Conservation (phyloP, 2,888 invertebrate species). For the Ctenicera cuprea region DNA sequence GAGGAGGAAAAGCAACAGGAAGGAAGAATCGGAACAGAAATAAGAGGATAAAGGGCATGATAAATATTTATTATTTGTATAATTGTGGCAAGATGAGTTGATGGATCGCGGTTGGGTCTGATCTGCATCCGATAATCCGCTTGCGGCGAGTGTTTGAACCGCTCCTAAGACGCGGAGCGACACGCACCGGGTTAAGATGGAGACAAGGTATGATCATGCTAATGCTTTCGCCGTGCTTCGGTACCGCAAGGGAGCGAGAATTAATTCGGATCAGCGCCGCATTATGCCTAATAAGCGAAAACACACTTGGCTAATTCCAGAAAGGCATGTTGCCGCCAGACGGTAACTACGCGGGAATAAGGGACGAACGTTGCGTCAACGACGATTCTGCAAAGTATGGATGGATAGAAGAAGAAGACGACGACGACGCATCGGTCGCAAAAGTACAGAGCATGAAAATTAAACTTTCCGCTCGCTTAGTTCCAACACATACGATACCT, state of each 20-base stretch:
- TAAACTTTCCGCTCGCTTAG: constrained; percentile 9
- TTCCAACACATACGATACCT: constrained; percentile 3
- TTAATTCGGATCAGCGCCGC: constrained; percentile 70
- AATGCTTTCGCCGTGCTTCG: constrained; percentile 72
- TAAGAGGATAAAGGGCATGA: constrained; percentile 69
- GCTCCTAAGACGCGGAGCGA: constrained; percentile 69
- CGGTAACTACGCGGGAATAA: constrained; percentile 44
- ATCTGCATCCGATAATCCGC: constrained; percentile 72
- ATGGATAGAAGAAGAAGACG: constrained; percentile 1
- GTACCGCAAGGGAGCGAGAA: constrained; percentile 70
- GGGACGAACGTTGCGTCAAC: constrained; percentile 26
- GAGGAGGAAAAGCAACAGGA: constrained; percentile 66
- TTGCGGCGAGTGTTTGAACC: constrained; percentile 71
- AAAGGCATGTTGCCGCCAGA: constrained; percentile 57
- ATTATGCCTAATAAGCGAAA: constrained; percentile 71
- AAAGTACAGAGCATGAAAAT: constrained; percentile 6
- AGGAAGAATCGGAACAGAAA: constrained; percentile 68
- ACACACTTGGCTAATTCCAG: constrained; percentile 68
- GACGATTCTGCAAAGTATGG: not conserved
- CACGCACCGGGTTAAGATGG: constrained; percentile 70
- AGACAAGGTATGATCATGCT: constrained; percentile 72
- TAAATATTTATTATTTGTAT: constrained; percentile 71
- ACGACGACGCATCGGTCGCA: not conserved
- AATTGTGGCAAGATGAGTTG: constrained; percentile 65
- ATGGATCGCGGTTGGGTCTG: constrained; percentile 62